These are phyloP conservation scores for Chaunax sp. DNA, from an alignment of 2,797 vertebrate genomes.

Conservation along the genomic window DNA sequence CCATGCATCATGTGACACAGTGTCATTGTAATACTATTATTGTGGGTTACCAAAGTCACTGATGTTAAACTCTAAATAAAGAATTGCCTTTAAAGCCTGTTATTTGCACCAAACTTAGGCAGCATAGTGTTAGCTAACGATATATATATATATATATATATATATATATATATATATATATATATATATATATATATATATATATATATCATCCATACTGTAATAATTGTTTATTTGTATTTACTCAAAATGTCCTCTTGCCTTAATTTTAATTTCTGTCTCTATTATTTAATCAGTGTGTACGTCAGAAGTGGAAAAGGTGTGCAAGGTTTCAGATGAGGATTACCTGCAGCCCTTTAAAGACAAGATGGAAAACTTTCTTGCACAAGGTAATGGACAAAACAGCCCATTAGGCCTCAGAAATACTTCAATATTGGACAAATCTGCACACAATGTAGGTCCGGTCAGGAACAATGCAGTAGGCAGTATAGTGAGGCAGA, in stretches of 20 bases:
- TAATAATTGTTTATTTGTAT: no score
- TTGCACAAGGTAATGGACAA: slow-evolving; percentile 90
- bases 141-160: no score
- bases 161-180: no score
- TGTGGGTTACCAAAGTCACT: background rate
- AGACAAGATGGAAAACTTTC: slow-evolving; percentile 94
- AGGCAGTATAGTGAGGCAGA: no score
- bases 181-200: no score
- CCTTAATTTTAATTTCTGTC: background rate
- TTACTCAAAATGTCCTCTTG: no score
- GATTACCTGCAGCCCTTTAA: slow-evolving; percentile 96
- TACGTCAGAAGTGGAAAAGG: slow-evolving; percentile 91
- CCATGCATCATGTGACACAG: no score
- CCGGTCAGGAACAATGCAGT: no score
- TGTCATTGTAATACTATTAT: background rate
- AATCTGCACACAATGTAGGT: background rate
- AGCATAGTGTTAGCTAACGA: background rate
- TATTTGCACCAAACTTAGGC: no score
- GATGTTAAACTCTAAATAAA: background rate
- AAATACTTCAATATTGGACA: background rate
- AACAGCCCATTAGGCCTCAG: background rate
- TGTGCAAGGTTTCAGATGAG: slow-evolving; percentile 90
- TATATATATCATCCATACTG: no score
- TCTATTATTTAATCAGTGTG: slow-evolving; percentile 82
- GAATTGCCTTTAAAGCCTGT: background rate